Conservation (phyloP, 2,113 vertebrate species). For the Colossoma macropomum region DNA sequence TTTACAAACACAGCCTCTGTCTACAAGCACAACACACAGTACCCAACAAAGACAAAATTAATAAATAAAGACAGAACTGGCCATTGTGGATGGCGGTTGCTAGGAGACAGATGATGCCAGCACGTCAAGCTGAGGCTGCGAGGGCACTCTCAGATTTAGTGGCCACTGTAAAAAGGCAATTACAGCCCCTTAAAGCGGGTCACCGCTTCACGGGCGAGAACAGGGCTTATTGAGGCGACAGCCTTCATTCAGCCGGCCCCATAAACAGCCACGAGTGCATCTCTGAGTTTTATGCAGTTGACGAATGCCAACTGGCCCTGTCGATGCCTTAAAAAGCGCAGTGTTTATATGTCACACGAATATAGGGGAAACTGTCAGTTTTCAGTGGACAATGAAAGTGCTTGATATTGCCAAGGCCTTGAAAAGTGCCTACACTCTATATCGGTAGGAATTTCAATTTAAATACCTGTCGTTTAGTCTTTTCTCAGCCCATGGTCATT, state of each 20-base stretch:
- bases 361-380: constrained; percentile 11
- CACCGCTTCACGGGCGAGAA: constrained; percentile 70
- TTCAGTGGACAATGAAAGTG: background rate
- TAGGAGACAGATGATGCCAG: constrained; percentile 67
- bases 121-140: constrained; percentile 46
- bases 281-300: constrained; percentile 18
- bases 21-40: constrained; percentile 35
- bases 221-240: constrained; percentile 53
- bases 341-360: constrained; percentile 31
- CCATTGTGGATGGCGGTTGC: constrained; percentile 65
- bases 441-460: constrained; percentile 5
- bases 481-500: constrained; percentile 22
- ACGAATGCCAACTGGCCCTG: background rate
- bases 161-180: constrained; percentile 73
- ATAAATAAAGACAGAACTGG: constrained; percentile 57
- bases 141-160: constrained; percentile 66
- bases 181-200: constrained; percentile 75
- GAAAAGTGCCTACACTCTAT: constrained; percentile 10
- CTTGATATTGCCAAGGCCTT: constrained; percentile 6
- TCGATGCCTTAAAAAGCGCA: background rate
- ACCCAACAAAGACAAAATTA: constrained; percentile 34
- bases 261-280: constrained; percentile 56
- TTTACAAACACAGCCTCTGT: background rate
- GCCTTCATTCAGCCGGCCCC: constrained; percentile 62
- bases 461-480: constrained; percentile 30